Base-by-base conservation (phyloP, 1,140 invertebrate species). In the Drosophila simulans region DNA sequence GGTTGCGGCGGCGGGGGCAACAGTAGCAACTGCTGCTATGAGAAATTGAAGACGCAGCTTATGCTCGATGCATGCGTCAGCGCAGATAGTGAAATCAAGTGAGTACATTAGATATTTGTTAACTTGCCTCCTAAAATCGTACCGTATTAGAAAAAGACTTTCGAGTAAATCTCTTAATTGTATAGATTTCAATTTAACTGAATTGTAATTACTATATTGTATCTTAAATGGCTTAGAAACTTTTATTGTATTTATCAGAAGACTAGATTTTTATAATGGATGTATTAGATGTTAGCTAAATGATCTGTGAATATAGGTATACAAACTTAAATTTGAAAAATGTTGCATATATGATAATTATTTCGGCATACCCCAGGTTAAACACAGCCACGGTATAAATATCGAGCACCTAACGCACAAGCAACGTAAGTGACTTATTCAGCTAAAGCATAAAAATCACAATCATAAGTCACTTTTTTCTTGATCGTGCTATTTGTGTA, bases 41-140 rank as follows among this genome's bases (percentile, higher is more conserved):
- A 92, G 17, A 83, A 92, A 51, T 51, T 91, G 4, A 92, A 92
- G 72, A 73, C 91, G 20, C 86, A 92, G 55, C 76, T 94, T 5
- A 93, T 93, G 69, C 93, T 93, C 0, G 93, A 94, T 43, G 92
- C 93, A 42, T 17, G 91, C 88, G 12, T 63, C 40, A 27, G 57
- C 51, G 66, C 72, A 34, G 79, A 60, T 46, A 86, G 80, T 70
- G 86, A 91, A 81, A 66, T 91, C 37, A 91, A 81, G 90, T 91
- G 53, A 84, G 81, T 77, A 56, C 5, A 51, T 11, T 1, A 27
- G n/a, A 17, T 15, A 22, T n/a, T 22, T 5, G 13, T n/a, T 4
- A 27, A 48, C 22, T 48, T 25, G n/a, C 25, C 1, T 22, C 11
- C 3, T 48, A 51, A n/a, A 17, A 17, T 10, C 1, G 25, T 31